Conservation (phyloP, 2,113 vertebrate species). For the Petaurus breviceps region DNA sequence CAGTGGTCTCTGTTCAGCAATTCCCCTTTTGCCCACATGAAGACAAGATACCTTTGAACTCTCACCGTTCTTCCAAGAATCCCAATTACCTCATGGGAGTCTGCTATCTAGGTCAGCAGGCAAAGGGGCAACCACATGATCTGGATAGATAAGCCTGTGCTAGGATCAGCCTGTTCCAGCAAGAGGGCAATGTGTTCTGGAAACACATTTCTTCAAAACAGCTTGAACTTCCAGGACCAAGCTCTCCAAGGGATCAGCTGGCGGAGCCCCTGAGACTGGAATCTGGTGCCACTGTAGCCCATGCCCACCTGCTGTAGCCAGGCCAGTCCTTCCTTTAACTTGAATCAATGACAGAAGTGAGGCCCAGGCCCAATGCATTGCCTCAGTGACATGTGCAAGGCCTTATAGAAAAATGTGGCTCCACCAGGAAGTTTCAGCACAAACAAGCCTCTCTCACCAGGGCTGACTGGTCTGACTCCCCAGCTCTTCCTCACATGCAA, state of each 20-base stretch:
- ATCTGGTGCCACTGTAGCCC: constrained; percentile 3
- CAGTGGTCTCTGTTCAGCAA: background rate
- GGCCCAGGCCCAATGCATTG: background rate
- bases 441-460: constrained; percentile 41
- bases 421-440: constrained; percentile 22
- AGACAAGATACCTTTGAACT: constrained; percentile 27
- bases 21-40: background rate
- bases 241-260: background rate
- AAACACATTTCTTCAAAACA: background rate
- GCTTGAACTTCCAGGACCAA: background rate
- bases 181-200: background rate
- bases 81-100: background rate
- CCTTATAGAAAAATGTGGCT: background rate
- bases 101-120: constrained; percentile 22
- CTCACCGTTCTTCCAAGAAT: constrained; percentile 15
- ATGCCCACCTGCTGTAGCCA: background rate
- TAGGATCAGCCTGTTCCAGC: background rate
- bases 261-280: background rate
- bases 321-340: constrained; percentile 13
- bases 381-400: background rate
- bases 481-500: constrained; percentile 39
- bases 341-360: background rate
- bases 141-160: constrained; percentile 26
- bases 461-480: background rate
- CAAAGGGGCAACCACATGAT: constrained; percentile 42